A percentile compares a stretch with the other conserved stretches of the same genome.
Conservation (phyloP, 2,797 vertebrate genomes). For the Danio jaintianensis region DNA sequence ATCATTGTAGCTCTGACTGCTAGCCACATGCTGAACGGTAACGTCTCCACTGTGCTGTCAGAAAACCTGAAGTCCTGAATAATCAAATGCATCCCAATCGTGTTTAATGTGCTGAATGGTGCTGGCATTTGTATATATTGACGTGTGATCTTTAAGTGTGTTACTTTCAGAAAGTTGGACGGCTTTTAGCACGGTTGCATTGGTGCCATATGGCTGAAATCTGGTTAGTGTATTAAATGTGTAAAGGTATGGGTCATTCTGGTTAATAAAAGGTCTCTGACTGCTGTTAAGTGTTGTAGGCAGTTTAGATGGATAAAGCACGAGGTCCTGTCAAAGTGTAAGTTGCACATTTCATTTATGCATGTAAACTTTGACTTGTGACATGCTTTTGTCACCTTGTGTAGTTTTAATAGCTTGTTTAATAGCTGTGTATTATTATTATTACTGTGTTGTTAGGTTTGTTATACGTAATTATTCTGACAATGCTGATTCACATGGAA, state of each 20-base stretch:
- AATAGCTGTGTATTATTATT: too few species aligned
- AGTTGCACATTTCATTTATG: not conserved
- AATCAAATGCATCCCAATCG: not conserved
- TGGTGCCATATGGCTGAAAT: not conserved
- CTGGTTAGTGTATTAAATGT: not conserved
- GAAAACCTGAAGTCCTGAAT: not conserved
- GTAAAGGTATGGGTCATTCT: not conserved
- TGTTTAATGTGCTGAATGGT: not conserved
- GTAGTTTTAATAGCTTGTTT: not conserved
- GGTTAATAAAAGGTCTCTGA: not conserved
- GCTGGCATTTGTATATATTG: not conserved
- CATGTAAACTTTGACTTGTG: not conserved
- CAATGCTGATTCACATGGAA: not conserved
- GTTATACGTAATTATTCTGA: not conserved
- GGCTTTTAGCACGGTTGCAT: not conserved
- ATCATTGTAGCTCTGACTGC: conserved; percentile 40
- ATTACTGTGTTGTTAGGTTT: not conserved
- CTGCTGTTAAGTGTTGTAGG: too few species aligned
- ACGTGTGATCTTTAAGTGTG: not conserved
- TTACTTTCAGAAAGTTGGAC: not conserved
- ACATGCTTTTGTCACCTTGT: not conserved
- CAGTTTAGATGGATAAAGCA: not conserved
- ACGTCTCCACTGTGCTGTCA: not conserved
- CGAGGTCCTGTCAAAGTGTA: not conserved
- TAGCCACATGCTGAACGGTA: conserved; percentile 6